Conservation (phyloP, 2,888 invertebrate species). For the Oxycera nigricornis region DNA sequence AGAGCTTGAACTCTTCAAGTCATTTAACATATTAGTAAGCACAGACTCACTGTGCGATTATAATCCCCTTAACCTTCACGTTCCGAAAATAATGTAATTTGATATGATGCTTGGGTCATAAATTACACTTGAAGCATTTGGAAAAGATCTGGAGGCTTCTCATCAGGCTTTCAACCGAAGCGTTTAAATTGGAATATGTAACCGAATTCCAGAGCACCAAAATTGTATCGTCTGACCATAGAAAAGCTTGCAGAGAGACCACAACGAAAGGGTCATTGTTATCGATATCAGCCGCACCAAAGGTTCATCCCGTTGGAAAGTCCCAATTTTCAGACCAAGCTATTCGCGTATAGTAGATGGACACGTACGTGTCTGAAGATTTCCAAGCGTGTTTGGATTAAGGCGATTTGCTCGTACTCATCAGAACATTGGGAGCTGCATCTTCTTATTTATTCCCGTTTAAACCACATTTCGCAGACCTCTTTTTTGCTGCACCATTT, state of each 20-base stretch:
- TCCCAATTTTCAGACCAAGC: not conserved
- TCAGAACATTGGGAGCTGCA: not conserved
- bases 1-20: no score
- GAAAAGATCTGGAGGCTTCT: not conserved
- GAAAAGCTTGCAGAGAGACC: not conserved
- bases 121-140: not conserved
- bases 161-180: slow-evolving; percentile 4
- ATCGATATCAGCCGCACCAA: not conserved
- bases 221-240: not conserved
- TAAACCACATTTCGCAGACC: not conserved
- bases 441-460: not conserved
- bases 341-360: not conserved
- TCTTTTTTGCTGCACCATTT: not conserved
- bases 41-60: not conserved
- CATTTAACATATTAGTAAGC: not conserved
- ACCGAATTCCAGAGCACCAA: slow-evolving; percentile 10
- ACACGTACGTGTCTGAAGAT: not conserved
- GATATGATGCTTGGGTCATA: not conserved
- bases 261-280: not conserved
- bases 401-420: slow-evolving; percentile 20
- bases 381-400: slow-evolving; percentile 24
- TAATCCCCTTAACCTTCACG: not conserved
- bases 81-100: not conserved
- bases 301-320: not conserved
- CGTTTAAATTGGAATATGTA: slow-evolving; percentile 21